Conservation (phyloP, 2,797 vertebrate genomes). For the Platalea minor region DNA sequence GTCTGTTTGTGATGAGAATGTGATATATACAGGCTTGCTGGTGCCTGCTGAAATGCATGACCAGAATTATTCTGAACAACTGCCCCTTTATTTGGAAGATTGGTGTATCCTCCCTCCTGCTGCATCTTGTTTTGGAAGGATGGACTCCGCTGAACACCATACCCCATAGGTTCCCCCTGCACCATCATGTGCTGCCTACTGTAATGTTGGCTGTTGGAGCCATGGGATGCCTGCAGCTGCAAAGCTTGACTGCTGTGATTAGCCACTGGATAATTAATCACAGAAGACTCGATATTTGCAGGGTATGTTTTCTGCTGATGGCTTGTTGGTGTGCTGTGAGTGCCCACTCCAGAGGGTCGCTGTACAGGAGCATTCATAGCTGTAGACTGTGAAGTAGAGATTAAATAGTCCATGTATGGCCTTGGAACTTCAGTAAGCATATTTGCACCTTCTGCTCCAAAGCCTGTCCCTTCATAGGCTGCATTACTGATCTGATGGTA, state of each 20-base stretch:
- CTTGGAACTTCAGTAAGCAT: conserved; percentile 81
- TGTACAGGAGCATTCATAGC: conserved; percentile 83
- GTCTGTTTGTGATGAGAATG: conserved; percentile 90
- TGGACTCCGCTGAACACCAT: conserved; percentile 89
- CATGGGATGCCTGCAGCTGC: conserved; percentile 80
- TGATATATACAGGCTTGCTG: conserved; percentile 80
- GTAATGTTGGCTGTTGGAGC: conserved; percentile 82
- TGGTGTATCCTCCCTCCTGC: conserved; percentile 83
- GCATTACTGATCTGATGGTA: conserved; percentile 87
- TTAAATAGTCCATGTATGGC: conserved; percentile 91
- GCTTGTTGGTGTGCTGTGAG: conserved; percentile 73
- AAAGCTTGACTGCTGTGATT: conserved; percentile 78
- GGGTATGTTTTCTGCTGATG: conserved; percentile 88
- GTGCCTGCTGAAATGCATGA: conserved; percentile 79
- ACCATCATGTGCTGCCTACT: conserved; percentile 86
- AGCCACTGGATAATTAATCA: conserved; percentile 84
- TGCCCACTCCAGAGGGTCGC: conserved; percentile 79
- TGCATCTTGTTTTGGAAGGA: conserved; percentile 95
- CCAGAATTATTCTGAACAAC: conserved; percentile 78
- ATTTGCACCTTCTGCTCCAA: conserved; percentile 79
- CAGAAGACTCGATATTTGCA: conserved; percentile 81
- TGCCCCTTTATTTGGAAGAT: conserved; percentile 83
- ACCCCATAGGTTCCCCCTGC: conserved; percentile 78
- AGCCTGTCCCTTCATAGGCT: conserved; percentile 85
- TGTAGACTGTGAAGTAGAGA: conserved; percentile 80